Base-by-base conservation (phyloP, 1,140 invertebrate genomes). In the Akabosia matsudoensis region DNA sequence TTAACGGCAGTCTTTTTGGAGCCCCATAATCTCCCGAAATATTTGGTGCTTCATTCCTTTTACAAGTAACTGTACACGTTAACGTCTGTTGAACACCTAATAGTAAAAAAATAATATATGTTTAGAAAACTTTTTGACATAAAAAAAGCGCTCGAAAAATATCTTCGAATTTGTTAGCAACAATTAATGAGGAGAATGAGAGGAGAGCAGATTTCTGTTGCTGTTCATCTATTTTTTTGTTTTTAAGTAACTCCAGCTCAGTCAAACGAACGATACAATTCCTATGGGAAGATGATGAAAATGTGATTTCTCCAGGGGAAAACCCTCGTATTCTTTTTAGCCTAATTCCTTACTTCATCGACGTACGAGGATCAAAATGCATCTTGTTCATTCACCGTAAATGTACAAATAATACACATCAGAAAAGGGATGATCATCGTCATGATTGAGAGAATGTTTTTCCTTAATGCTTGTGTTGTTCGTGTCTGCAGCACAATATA, bases 241-340 rank as follows among this genome's bases (percentile, higher is more conserved):
- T 18, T 18, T 18, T 45, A 45, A 45, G 18, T 45, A 45, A 45
- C 37, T 45, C 37, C 37, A 45, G 37, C 18, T 18, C 7, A 45
- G 37, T 7, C 54, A n/a, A 24, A 24, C 13, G 24, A 22, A 7
- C 4, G 24, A 61, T 16, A 61, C n/a, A 10, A 67, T 67, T 67
- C 61, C 61, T 10, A 10, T 30, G 61, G 61, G 61, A 67, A 67
- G 61, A 30, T 28, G 24, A 67, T 67, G 61, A 67, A 67, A 67
- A 10, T 7, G 24, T 67, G 61, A 67, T 67, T 67, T 67, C 61
- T 67, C 61, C 28, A 30, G 61, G 61, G 54, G 61, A 67, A 30
- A 67, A 31, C 24, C 61, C n/a, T n/a, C n/a, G n/a, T n/a, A n/a
- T n/a, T n/a, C n/a, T n/a, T n/a, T n/a, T n/a, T n/a, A n/a, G n/a